A percentile compares a stretch with the other conserved stretches of the same genome.
phyloP scores from a whole-genome alignment of 2,888 invertebrate genomes.

The Torymus tubicola region DNA sequence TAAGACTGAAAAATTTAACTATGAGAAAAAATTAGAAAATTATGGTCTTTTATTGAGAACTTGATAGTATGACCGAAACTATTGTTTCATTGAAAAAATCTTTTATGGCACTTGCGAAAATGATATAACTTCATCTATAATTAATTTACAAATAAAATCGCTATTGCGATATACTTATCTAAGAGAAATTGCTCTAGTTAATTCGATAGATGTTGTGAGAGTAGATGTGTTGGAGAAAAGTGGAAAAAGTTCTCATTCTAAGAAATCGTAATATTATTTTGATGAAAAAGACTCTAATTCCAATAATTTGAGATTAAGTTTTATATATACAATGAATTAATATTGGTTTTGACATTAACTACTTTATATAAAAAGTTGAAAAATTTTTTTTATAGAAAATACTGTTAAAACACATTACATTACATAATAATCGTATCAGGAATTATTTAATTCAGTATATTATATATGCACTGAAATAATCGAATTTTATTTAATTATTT shows the following conservation, averaged over 20 bases:
- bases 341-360: too few relatives aligned
- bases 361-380: too few relatives aligned
- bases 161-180: constrained; percentile 12
- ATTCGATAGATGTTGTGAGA: neutral
- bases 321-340: neutral
- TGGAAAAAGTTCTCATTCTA: neutral
- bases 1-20: too few relatives aligned
- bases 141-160: neutral
- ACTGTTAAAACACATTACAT: neutral
- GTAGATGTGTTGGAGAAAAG: neutral
- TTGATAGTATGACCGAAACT: too few relatives aligned
- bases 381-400: too few relatives aligned
- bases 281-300: constrained; percentile 15
- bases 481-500: constrained; percentile 15
- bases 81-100: too few relatives aligned
- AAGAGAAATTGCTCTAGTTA: constrained; percentile 11
- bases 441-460: too few relatives aligned
- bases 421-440: constrained; percentile 27
- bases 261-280: neutral
- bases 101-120: too few relatives aligned
- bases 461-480: constrained; percentile 7
- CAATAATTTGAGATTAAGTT: constrained; percentile 1
- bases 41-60: too few relatives aligned
- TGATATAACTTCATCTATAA: neutral
- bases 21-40: too few relatives aligned